Percentiles rank a stretch among this genome's conserved stretches.
Evolutionary conservation across 2,113 vertebrate genomes (phyloP).

Genomic region (Gadus chalcogrammus): DNA sequence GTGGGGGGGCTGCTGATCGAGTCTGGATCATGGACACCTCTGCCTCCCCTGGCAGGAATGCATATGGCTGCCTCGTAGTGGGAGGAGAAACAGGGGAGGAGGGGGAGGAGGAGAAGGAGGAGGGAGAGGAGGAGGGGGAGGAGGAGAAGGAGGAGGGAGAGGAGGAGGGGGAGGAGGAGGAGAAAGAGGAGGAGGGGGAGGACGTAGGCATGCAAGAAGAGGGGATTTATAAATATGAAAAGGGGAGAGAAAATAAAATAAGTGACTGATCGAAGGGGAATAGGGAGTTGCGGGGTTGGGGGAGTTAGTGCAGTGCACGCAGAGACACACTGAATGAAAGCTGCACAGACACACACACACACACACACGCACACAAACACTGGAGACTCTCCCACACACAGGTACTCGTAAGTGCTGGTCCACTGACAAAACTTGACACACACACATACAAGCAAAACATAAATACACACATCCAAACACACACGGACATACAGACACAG

Average conservation of each 20-base stretch:
- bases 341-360: no score
- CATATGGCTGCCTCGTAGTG: slow-evolving; percentile 25
- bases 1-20: slow-evolving; percentile 61
- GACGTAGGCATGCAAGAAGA: slow-evolving; percentile 58
- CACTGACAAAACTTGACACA: no score
- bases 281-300: slow-evolving; percentile 18
- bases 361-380: no score
- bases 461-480: neutral
- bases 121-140: neutral
- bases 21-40: slow-evolving; percentile 63
- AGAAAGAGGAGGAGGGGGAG: slow-evolving; percentile 41
- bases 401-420: no score
- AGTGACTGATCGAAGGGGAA: slow-evolving; percentile 50
- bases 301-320: slow-evolving; percentile 12
- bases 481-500: slow-evolving; percentile 3
- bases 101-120: slow-evolving; percentile 28
- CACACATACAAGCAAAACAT: neutral
- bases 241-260: slow-evolving; percentile 35
- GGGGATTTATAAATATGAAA: slow-evolving; percentile 51
- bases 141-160: slow-evolving; percentile 2
- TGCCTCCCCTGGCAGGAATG: slow-evolving; percentile 78
- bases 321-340: no score
- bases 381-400: no score
- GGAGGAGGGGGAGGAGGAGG: slow-evolving; percentile 49
- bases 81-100: slow-evolving; percentile 3